Conservation (phyloP, 2,113 vertebrate species). For the Glareola pratincola region DNA sequence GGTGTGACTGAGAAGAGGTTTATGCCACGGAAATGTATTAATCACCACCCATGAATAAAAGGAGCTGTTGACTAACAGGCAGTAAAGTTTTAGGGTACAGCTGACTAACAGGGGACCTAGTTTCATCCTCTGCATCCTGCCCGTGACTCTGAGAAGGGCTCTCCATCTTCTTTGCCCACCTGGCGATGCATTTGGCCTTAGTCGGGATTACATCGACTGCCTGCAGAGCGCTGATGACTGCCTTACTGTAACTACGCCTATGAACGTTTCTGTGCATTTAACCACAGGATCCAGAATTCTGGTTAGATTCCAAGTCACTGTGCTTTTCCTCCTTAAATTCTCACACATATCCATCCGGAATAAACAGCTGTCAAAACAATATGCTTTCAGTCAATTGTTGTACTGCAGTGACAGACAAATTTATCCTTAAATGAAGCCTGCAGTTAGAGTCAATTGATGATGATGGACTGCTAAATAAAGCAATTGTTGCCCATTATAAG, state of each 20-base stretch:
- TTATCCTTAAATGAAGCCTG: neutral
- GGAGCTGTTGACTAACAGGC: neutral
- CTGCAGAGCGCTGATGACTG: neutral
- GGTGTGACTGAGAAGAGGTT: conserved; percentile 32
- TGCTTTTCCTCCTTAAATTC: neutral
- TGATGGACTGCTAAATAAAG: neutral
- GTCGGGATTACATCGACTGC: neutral
- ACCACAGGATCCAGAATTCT: neutral
- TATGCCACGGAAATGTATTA: neutral
- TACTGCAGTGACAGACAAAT: neutral
- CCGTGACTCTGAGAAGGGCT: neutral
- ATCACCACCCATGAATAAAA: neutral
- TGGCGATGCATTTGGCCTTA: neutral
- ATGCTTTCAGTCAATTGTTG: neutral
- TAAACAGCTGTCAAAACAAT: neutral
- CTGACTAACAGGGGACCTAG: neutral
- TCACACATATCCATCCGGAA: neutral
- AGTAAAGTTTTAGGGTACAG: neutral
- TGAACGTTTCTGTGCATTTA: neutral
- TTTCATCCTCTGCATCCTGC: neutral
- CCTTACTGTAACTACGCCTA: neutral
- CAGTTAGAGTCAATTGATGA: neutral
- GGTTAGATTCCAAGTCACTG: neutral
- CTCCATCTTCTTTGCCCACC: neutral
- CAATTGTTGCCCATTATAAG: neutral